These are phyloP conservation scores for Pseudomugil tenellus DNA, from an alignment of 2,797 vertebrate genomes.

Conservation along the genomic window DNA sequence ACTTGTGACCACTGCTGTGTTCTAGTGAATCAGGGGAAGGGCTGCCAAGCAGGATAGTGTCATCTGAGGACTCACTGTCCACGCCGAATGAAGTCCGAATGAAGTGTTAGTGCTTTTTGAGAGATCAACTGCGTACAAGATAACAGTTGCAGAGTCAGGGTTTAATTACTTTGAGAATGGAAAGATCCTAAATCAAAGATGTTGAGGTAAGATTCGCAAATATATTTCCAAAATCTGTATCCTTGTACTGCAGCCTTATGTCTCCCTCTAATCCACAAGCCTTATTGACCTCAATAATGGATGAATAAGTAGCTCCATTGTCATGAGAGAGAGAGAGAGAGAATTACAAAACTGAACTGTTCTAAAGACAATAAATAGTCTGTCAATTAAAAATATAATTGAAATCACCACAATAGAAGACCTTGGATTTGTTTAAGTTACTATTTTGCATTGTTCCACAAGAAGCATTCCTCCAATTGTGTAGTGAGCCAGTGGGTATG, in stretches of 20 bases:
- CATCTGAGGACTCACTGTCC: conserved; percentile 1
- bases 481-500: conserved; percentile 35
- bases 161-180: conserved; percentile 2
- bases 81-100: not conserved
- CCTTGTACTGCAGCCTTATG: conserved; percentile 16
- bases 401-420: no score
- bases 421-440: not conserved
- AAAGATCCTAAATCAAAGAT: not conserved
- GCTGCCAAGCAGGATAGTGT: not conserved
- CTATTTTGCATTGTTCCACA: not conserved
- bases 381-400: no score
- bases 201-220: conserved; percentile 2
- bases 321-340: not conserved
- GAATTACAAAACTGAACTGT: conserved; percentile 14
- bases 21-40: not conserved
- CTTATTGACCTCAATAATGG: conserved; percentile 10
- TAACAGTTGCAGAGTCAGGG: not conserved
- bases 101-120: not conserved
- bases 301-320: conserved; percentile 6
- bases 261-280: conserved; percentile 11
- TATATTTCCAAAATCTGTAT: conserved; percentile 21
- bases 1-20: conserved; percentile 7
- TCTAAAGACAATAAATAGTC: not conserved
- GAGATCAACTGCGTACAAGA: not conserved
- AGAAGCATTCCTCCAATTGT: conserved; percentile 21